These are phyloP conservation scores for Macropis europaea DNA, from an alignment of 2,888 invertebrate species.

Conservation along the genomic window DNA sequence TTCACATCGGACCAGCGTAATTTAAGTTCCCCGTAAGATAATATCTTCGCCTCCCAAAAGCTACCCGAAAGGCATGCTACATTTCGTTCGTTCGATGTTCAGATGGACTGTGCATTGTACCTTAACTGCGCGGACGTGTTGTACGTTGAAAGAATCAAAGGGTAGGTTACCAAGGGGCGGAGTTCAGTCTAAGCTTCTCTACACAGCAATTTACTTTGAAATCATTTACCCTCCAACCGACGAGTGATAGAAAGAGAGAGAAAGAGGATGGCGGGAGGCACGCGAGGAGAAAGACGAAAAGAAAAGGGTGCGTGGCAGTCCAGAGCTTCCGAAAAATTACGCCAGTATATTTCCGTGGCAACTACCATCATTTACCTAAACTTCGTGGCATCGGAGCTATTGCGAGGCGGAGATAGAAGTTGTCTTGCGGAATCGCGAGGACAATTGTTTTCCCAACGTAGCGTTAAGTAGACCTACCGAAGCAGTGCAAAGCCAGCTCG, in stretches of 20 bases:
- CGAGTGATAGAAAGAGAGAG: conserved; percentile 36
- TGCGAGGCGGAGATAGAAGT: conserved; percentile 48
- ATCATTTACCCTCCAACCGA: conserved; percentile 65
- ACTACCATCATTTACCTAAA: conserved; percentile 75
- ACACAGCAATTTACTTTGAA: conserved; percentile 68
- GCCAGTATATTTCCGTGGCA: conserved; percentile 74
- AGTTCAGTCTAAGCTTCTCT: conserved; percentile 49
- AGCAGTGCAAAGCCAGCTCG: conserved; percentile 57
- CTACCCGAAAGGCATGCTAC: conserved; percentile 22
- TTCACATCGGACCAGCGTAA: not conserved
- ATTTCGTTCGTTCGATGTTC: conserved; percentile 45
- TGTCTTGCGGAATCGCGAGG: conserved; percentile 53
- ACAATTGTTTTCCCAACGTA: conserved; percentile 64
- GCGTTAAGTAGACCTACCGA: conserved; percentile 45
- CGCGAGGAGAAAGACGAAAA: conserved; percentile 32
- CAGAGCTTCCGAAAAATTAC: conserved; percentile 72
- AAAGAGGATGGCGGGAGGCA: not conserved
- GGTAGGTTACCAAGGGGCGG: conserved; percentile 30
- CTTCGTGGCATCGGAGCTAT: conserved; percentile 60
- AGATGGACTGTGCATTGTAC: conserved; percentile 42
- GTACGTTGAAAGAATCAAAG: conserved; percentile 61
- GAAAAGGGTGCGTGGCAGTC: conserved; percentile 27
- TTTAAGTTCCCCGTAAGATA: conserved; percentile 5
- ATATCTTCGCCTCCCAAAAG: conserved; percentile 23
- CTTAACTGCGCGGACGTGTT: conserved; percentile 57